Base-by-base conservation (phyloP, 2,113 vertebrate species). In the Steatornis caripensis region DNA sequence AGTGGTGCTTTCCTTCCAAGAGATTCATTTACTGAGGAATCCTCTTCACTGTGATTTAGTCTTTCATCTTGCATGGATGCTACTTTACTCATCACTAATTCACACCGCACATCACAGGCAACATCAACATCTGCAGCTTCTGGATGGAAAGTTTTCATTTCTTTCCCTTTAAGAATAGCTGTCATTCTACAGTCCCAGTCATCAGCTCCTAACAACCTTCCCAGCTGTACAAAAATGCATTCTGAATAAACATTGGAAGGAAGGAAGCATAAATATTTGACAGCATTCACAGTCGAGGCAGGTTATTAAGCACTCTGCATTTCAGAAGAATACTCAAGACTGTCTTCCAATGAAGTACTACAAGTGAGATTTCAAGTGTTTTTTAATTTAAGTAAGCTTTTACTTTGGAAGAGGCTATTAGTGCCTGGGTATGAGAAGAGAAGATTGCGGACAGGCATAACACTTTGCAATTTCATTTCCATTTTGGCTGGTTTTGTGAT, bases 241-340 rank as follows among this genome's bases (percentile, higher is more conserved):
- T 93, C 81, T 97, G 96, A 97, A 97, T 97, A 98, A 98, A 97
- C 94, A 92, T 88, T 89, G 95, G 91, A 61, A 98, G 95, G 95
- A 95, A 95, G 89, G 76, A 94, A 91, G 87, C 95, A 95, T 96
- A 87, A 91, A 97, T 97, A 97, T 97, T 92, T 96, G 94, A 97
- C 92, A 97, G 90, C 76, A 95, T 94, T 95, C 95, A 91, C 95
- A 86, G 93, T 55, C 13, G 6, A 91, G 84, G 87, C 89, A 94
- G 87, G 81, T 95, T 94, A 96, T 96, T 97, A 97, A 96, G 83
- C 72, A 84, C 95, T 93, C 85, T 57, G 66, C 10, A 7, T 94
- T 95, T 95, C 84, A 95, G 92, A 95, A 84, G 69, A 95, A 96
- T 84, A 66, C 94, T 95, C 81, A 70, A 91, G 89, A 68, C 64